Evolutionary conservation across 35 echinoderm and acorn worm genomes (phyloP).

Genomic region (Heliocidaris erythrogramma): DNA sequence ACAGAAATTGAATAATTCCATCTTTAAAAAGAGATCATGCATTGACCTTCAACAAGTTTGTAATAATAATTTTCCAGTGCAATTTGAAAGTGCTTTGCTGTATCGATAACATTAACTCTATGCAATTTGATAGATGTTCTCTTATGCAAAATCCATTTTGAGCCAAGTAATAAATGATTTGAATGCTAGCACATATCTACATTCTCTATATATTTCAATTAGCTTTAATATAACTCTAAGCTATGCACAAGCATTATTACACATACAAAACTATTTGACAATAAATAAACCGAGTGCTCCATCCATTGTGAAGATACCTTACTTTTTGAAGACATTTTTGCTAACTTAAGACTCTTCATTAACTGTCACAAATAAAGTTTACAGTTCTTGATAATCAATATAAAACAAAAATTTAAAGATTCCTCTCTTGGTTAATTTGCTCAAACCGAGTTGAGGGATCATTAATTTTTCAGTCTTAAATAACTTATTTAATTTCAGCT

Average conservation of each 20-base stretch:
- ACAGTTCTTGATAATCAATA: no score
- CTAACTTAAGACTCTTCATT: no score
- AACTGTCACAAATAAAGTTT: no score
- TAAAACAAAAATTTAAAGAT: no score
- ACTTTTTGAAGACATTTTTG: not conserved
- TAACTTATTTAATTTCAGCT: no score
- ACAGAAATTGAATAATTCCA: no score
- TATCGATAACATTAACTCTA: not conserved
- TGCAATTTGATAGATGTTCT: not conserved
- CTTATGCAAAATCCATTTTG: not conserved
- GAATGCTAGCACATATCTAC: not conserved
- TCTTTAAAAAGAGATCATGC: no score
- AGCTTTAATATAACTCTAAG: not conserved
- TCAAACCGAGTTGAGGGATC: no score
- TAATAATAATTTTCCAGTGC: not conserved
- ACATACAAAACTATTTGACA: not conserved
- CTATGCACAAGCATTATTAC: not conserved
- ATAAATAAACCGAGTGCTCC: not conserved
- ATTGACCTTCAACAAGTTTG: no score
- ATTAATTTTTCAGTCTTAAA: no score
- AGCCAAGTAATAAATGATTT: not conserved
- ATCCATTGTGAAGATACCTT: not conserved
- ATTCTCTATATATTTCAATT: slow-evolving; percentile 1
- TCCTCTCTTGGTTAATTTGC: no score
- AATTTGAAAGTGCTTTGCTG: no score